Percentiles rank a stretch among this genome's conserved stretches.
These are phyloP conservation scores for Pterophyllum scalare DNA, from an alignment of 2,113 vertebrate genomes.

Conservation along the genomic window DNA sequence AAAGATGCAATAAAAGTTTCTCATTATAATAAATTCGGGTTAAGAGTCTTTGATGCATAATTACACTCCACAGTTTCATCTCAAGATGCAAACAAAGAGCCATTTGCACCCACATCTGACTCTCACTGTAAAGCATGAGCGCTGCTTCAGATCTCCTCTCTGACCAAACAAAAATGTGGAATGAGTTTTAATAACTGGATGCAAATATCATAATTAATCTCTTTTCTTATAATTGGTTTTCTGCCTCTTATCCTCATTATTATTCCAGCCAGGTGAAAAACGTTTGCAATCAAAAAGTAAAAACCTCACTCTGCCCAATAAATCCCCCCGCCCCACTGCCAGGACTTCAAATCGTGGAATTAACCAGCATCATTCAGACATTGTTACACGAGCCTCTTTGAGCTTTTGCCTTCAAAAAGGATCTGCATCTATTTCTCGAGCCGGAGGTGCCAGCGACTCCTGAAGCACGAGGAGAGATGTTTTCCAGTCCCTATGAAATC, in stretches of 20 bases:
- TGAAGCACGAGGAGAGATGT: conserved; percentile 35
- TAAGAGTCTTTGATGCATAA: conserved; percentile 16
- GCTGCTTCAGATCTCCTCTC: conserved; percentile 17
- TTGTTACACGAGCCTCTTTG: conserved; percentile 25
- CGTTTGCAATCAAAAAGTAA: conserved; percentile 37
- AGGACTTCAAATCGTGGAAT: conserved; percentile 60
- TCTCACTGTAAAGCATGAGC: conserved; percentile 44
- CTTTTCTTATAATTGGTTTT: conserved; percentile 56
- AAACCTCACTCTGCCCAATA: neutral
- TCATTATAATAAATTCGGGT: conserved; percentile 34
- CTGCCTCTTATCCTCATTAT: conserved; percentile 57
- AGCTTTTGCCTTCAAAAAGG: conserved; percentile 36
- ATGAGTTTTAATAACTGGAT: conserved; percentile 4
- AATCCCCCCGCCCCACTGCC: neutral
- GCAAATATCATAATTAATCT: conserved; percentile 68
- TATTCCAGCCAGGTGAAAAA: conserved; percentile 67
- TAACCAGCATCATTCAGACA: conserved; percentile 36
- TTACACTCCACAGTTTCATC: conserved; percentile 10
- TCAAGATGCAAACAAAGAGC: conserved; percentile 45
- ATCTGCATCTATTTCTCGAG: conserved; percentile 52
- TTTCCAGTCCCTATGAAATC: conserved; percentile 56
- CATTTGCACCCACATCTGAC: conserved; percentile 33
- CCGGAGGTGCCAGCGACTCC: conserved; percentile 43
- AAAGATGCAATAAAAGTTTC: conserved; percentile 9
- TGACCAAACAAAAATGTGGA: conserved; percentile 23